Conservation (phyloP, 2,888 invertebrate genomes). For the Phorcus lineatus region DNA sequence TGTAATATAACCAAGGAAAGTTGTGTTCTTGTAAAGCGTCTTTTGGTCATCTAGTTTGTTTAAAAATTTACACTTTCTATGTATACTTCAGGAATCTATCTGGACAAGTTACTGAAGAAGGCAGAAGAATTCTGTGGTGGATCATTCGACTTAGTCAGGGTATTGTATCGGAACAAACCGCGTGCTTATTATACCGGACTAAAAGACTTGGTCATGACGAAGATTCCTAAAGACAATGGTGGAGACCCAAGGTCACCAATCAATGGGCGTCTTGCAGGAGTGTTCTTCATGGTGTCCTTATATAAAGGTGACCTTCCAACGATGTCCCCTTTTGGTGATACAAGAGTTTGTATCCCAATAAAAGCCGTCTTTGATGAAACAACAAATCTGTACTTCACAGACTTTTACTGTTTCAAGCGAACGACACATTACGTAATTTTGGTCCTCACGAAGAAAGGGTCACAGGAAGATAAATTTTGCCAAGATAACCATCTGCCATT, state of each 20-base stretch:
- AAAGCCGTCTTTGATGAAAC: background rate
- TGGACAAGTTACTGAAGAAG: background rate
- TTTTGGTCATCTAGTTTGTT: too few species aligned
- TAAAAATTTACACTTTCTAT: too few species aligned
- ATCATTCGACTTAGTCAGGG: background rate
- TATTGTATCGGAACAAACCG: conserved; percentile 22
- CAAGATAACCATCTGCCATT: background rate
- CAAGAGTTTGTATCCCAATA: background rate
- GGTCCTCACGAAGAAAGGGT: conserved; percentile 8
- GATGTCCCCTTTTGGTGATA: background rate
- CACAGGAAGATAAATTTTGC: background rate
- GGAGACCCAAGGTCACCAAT: background rate
- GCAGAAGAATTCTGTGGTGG: background rate
- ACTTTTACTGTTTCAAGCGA: background rate
- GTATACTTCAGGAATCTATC: background rate
- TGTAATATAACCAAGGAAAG: too few species aligned
- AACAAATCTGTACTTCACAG: conserved; percentile 9
- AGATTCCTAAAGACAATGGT: background rate
- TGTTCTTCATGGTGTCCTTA: conserved; percentile 3
- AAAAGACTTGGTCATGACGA: background rate
- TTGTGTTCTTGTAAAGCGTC: too few species aligned
- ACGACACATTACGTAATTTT: background rate
- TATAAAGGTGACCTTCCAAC: background rate
- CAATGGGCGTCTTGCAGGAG: conserved; percentile 6
- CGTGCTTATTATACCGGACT: background rate